phyloP scores from a whole-genome alignment of 2,113 vertebrate species.

The Callocephalon fimbriatum region DNA sequence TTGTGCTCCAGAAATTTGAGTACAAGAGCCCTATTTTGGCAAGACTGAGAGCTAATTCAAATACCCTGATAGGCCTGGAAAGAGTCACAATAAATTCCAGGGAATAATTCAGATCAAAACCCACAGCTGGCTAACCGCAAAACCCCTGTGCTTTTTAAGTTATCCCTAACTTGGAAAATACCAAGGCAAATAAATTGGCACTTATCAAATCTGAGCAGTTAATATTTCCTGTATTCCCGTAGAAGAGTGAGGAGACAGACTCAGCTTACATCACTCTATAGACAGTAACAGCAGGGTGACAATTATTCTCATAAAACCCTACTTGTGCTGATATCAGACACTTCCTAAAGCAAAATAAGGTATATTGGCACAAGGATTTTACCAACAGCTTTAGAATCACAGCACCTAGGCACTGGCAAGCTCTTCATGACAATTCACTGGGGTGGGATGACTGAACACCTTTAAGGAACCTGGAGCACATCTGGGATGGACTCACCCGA shows the following conservation, averaged over 20 bases:
- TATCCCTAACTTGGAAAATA: not conserved
- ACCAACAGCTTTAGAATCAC: not conserved
- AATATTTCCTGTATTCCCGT: not conserved
- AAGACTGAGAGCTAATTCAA: not conserved
- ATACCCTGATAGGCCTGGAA: not conserved
- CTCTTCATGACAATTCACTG: not conserved
- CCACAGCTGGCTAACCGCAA: not conserved
- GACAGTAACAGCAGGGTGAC: not conserved
- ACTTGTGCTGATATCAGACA: not conserved
- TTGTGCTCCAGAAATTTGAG: constrained; percentile 22
- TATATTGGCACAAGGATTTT: not conserved
- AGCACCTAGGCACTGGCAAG: not conserved
- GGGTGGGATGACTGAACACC: not conserved
- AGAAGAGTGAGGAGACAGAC: not conserved
- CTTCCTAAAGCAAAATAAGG: not conserved
- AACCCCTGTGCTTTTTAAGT: not conserved
- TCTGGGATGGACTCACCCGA: constrained; percentile 76
- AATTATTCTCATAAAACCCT: not conserved
- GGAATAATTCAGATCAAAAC: not conserved
- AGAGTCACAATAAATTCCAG: not conserved
- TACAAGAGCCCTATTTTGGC: constrained; percentile 3
- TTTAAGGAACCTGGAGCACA: not conserved
- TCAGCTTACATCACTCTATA: not conserved
- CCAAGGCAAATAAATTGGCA: not conserved
- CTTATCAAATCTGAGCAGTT: not conserved